Evolutionary conservation across 2,888 invertebrate species (phyloP).

Genomic region (Eilema sororculum): DNA sequence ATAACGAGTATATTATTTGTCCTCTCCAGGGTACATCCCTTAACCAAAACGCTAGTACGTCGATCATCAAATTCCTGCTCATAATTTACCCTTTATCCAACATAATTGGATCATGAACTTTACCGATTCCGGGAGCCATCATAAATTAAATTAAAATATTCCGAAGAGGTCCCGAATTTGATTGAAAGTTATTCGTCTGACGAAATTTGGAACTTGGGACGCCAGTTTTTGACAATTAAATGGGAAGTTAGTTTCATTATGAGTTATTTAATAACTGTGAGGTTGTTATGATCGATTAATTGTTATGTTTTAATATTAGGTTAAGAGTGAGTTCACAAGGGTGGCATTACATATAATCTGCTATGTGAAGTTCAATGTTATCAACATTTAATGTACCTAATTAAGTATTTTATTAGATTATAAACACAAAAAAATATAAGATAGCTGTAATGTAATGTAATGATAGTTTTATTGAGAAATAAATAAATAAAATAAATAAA

Average conservation of each 20-base stretch:
- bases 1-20: neutral
- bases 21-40: neutral
- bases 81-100: constrained; percentile 44
- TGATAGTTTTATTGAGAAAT: too few species aligned
- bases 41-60: constrained; percentile 16
- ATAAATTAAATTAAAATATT: constrained; percentile 53
- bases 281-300: neutral
- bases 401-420: too few species aligned
- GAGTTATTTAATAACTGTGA: constrained; percentile 16
- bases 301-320: neutral
- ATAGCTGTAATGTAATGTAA: too few species aligned
- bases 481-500: too few species aligned
- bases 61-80: constrained; percentile 35
- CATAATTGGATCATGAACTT: constrained; percentile 50
- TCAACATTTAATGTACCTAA: too few species aligned
- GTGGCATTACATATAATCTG: too few species aligned
- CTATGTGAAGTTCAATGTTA: too few species aligned
- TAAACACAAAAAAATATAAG: too few species aligned
- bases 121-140: constrained; percentile 32
- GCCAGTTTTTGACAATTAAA: constrained; percentile 31
- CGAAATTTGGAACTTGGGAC: constrained; percentile 25
- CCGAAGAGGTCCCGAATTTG: constrained; percentile 36
- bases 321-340: too few species aligned
- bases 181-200: constrained; percentile 43
- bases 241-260: constrained; percentile 19